These are phyloP conservation scores for Campopleginae sp. DNA, from an alignment of 2,888 invertebrate genomes.

Conservation along the genomic window DNA sequence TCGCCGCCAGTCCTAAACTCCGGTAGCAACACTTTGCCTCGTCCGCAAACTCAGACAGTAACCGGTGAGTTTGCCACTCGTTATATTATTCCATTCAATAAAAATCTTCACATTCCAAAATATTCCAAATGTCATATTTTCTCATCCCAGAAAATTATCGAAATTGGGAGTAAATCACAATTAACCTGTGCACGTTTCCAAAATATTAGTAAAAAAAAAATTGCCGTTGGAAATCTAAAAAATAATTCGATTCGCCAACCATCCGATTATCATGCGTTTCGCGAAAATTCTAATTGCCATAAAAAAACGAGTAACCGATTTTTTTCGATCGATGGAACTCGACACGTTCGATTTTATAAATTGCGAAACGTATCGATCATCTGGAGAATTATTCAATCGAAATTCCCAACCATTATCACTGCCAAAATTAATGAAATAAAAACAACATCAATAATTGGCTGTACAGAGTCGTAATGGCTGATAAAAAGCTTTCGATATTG, in stretches of 20 bases:
- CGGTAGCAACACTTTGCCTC: conserved; percentile 79
- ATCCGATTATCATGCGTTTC: background rate
- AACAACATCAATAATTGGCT: background rate
- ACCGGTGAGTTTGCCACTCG: conserved; percentile 79
- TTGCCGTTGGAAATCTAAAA: background rate
- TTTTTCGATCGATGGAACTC: background rate
- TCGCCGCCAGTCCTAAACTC: conserved; percentile 77
- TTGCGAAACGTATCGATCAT: too few species aligned
- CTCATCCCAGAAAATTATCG: background rate
- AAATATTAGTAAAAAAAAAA: background rate
- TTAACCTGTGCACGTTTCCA: background rate
- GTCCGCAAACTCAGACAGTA: conserved; percentile 81
- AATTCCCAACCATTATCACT: background rate
- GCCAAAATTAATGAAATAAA: background rate
- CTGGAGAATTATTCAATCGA: background rate
- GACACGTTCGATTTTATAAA: too few species aligned
- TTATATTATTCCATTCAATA: background rate
- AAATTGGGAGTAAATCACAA: background rate
- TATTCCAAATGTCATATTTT: background rate
- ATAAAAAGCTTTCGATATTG: conserved; percentile 45
- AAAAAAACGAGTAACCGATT: background rate
- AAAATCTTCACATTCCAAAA: background rate
- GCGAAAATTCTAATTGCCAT: background rate
- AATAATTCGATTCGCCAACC: background rate
- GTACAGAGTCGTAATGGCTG: conserved; percentile 20